A percentile compares a stretch with the other conserved stretches of the same genome.
These are phyloP conservation scores for Uropsilus gracilis DNA, from an alignment of 2,113 vertebrate genomes.

Conservation along the genomic window DNA sequence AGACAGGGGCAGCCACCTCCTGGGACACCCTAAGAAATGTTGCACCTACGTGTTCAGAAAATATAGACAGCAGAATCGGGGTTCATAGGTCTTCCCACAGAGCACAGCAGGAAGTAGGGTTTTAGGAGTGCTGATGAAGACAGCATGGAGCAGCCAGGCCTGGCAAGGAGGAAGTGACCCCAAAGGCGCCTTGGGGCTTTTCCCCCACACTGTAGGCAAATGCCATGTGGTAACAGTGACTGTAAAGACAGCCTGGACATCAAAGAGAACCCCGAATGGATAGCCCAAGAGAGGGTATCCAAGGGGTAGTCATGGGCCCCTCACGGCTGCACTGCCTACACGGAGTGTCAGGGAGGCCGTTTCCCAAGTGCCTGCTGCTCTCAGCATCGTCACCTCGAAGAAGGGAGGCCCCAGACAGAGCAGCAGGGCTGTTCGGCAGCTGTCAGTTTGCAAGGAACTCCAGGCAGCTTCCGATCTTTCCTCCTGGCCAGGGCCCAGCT, in stretches of 20 bases:
- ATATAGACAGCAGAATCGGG: background rate
- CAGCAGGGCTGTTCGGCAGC: rapidly evolving
- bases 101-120: background rate
- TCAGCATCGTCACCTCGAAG: background rate
- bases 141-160: background rate
- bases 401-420: rapidly evolving
- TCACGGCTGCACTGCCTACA: rapidly evolving
- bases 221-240: background rate
- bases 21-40: background rate
- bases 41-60: background rate
- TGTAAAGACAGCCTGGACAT: background rate
- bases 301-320: background rate
- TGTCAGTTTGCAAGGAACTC: too few relatives aligned
- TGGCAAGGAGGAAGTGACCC: background rate
- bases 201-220: background rate
- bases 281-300: background rate
- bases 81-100: background rate
- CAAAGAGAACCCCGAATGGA: background rate
- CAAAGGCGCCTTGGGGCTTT: background rate
- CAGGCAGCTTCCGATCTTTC: rapidly evolving
- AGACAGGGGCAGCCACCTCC: background rate
- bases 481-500: background rate
- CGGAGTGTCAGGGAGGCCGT: rapidly evolving
- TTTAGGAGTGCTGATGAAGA: background rate
- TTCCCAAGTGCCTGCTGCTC: rapidly evolving